These are phyloP conservation scores for Colinus virginianus DNA, from an alignment of 2,113 vertebrate genomes.

Conservation along the genomic window DNA sequence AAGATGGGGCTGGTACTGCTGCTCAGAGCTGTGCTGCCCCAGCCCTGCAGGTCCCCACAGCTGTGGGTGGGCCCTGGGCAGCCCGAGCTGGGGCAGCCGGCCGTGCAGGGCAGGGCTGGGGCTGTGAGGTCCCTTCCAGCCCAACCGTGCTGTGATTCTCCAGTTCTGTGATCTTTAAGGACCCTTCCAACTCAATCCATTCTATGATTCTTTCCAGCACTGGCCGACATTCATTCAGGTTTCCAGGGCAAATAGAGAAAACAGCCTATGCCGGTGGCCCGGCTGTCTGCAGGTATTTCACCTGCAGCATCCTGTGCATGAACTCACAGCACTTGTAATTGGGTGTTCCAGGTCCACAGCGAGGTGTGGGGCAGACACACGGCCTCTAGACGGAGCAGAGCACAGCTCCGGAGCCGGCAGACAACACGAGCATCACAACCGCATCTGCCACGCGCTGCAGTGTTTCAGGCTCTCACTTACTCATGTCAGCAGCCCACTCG, in stretches of 20 bases:
- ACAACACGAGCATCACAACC: not conserved
- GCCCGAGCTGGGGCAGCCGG: no score
- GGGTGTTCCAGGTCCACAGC: rapidly evolving
- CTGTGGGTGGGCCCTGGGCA: no score
- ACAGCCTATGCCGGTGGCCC: rapidly evolving
- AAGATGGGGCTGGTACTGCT: no score
- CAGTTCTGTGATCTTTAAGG: no score
- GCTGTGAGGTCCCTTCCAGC: no score
- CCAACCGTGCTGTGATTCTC: no score
- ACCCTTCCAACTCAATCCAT: no score
- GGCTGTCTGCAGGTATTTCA: not conserved
- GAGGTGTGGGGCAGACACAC: rapidly evolving
- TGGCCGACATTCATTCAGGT: not conserved
- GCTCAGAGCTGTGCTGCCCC: no score
- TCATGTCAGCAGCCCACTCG: not conserved
- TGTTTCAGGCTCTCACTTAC: not conserved
- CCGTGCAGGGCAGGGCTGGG: no score
- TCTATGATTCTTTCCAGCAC: not conserved
- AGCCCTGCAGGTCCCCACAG: no score
- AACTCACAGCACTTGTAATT: not conserved
- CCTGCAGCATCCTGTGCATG: rapidly evolving
- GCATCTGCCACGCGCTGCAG: not conserved
- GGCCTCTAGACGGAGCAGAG: not conserved
- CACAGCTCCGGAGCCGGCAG: not conserved
- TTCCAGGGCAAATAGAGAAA: not conserved